A percentile compares a stretch with the other conserved stretches of the same genome.
Conservation (phyloP, 1,140 invertebrate genomes). For the Amyelois transitella region DNA sequence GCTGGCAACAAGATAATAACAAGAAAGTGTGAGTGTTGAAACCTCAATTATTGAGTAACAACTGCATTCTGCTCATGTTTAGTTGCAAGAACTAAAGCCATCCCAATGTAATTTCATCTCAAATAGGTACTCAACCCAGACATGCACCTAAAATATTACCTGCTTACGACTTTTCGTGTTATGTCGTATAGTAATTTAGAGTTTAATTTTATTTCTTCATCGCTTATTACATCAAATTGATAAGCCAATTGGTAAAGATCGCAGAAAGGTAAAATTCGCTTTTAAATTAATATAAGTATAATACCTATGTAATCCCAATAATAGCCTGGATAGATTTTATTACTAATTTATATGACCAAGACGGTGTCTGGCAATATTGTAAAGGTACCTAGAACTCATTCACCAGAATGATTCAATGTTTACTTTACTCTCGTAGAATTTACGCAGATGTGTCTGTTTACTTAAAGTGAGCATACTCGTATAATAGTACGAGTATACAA, state of each 20-base stretch:
- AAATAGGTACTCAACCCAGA: not conserved
- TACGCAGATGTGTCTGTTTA: not conserved
- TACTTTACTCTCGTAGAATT: not conserved
- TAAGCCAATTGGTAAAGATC: too few species aligned
- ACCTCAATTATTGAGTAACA: not conserved
- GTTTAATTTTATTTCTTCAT: too few species aligned
- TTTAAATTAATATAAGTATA: too few species aligned
- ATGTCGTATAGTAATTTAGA: too few species aligned
- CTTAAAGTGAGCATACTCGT: not conserved
- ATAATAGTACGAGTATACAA: not conserved
- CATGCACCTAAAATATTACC: too few species aligned
- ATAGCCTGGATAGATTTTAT: too few species aligned
- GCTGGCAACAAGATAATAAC: not conserved
- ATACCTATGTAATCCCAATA: too few species aligned
- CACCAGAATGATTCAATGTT: not conserved
- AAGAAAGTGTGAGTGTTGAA: conserved; percentile 6
- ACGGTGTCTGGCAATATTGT: not conserved
- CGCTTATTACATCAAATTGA: too few species aligned
- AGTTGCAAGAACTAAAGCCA: conserved; percentile 5
- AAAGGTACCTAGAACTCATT: not conserved
- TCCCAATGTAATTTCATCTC: not conserved
- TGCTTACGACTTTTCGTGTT: too few species aligned
- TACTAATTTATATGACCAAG: too few species aligned
- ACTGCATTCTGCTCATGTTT: too few species aligned
- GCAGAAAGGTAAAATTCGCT: too few species aligned